These are phyloP conservation scores for Bombus affinis DNA, from an alignment of 1,140 invertebrate genomes.

Conservation along the genomic window DNA sequence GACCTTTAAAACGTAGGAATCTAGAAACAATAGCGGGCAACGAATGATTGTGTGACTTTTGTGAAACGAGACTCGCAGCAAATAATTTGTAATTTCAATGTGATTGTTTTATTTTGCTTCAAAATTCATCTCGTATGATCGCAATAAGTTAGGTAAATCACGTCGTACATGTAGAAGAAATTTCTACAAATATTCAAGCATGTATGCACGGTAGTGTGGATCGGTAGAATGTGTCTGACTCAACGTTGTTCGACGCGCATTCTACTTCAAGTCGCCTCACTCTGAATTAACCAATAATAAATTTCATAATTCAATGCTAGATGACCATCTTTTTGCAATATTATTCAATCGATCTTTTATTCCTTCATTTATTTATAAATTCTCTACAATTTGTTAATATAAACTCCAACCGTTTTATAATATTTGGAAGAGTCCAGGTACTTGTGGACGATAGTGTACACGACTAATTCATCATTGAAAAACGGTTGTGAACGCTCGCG, in stretches of 20 bases:
- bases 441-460: neutral
- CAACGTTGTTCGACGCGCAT: neutral
- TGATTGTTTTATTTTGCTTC: no score
- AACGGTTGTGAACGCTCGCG: slow-evolving; percentile 49
- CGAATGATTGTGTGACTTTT: no score
- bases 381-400: neutral
- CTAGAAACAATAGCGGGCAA: neutral
- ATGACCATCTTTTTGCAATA: neutral
- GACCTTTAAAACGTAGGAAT: neutral
- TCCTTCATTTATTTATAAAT: neutral
- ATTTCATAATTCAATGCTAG: neutral
- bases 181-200: no score
- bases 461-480: slow-evolving; percentile 61
- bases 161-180: no score
- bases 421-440: neutral
- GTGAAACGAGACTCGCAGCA: no score
- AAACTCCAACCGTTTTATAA: neutral
- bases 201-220: no score
- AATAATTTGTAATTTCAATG: no score
- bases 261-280: neutral
- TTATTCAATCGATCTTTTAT: neutral
- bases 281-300: neutral
- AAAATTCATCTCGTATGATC: no score
- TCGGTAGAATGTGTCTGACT: neutral
- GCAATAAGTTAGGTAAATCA: no score